phyloP scores from a whole-genome alignment of 2,113 vertebrate genomes.

The Platichthys flesus region DNA sequence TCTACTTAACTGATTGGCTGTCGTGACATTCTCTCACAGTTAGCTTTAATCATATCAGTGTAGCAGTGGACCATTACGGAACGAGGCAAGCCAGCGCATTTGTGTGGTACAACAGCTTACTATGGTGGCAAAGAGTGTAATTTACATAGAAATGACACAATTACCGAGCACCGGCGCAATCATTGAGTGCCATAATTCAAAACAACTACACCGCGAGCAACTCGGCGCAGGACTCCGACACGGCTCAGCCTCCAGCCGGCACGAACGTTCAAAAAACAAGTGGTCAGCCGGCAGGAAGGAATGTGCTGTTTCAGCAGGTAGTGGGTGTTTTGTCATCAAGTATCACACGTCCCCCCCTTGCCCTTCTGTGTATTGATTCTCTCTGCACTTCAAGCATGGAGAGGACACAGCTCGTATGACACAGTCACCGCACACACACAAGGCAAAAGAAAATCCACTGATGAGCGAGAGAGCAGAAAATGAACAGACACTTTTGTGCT shows the following conservation, averaged over 20 bases:
- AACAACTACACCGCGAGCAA: slow-evolving; percentile 46
- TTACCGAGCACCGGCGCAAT: slow-evolving; percentile 61
- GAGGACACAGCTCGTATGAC: slow-evolving; percentile 49
- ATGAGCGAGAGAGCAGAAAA: not conserved
- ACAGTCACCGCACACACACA: slow-evolving; percentile 27
- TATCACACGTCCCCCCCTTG: slow-evolving; percentile 62
- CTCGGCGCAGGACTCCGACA: slow-evolving; percentile 32
- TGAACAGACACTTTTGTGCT: not conserved
- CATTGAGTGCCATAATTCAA: slow-evolving; percentile 69
- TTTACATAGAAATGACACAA: slow-evolving; percentile 82
- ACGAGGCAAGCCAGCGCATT: slow-evolving; percentile 43
- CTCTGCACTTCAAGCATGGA: slow-evolving; percentile 46
- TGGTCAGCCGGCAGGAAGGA: slow-evolving; percentile 63
- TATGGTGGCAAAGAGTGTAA: slow-evolving; percentile 62
- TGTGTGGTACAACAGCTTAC: slow-evolving; percentile 49
- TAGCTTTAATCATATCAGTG: slow-evolving; percentile 61
- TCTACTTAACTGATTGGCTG: slow-evolving; percentile 61
- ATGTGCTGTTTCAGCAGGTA: slow-evolving; percentile 75
- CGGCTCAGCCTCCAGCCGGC: slow-evolving; percentile 52
- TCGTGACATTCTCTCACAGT: slow-evolving; percentile 55
- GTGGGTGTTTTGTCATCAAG: slow-evolving; percentile 75
- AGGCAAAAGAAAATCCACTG: not conserved
- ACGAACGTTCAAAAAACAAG: slow-evolving; percentile 60
- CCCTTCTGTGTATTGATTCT: slow-evolving; percentile 72
- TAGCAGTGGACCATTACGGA: slow-evolving; percentile 49